A percentile compares a stretch with the other conserved stretches of the same genome.
phyloP scores from a whole-genome alignment of 2,113 vertebrate genomes.

The Lota lota region DNA sequence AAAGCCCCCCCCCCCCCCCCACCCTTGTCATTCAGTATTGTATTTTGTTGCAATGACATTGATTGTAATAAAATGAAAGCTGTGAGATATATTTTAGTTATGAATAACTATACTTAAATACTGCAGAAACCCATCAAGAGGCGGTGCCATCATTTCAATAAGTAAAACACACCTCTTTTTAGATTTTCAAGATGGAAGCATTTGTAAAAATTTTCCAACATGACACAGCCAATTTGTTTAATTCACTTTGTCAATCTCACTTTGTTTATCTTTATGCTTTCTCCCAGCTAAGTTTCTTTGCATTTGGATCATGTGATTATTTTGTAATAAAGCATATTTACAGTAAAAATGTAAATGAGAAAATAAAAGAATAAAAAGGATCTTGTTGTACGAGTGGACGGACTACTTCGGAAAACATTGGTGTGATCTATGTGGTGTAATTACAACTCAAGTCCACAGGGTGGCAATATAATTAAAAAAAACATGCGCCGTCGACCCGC shows the following conservation, averaged over 20 bases:
- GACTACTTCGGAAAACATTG: no score
- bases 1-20: no score
- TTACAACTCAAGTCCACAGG: no score
- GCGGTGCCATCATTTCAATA: background rate
- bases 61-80: background rate
- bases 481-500: no score
- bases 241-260: background rate
- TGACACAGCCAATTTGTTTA: background rate
- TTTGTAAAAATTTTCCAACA: background rate
- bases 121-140: background rate
- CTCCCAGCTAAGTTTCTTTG: background rate
- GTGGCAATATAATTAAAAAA: no score
- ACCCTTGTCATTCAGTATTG: background rate
- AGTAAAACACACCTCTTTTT: background rate
- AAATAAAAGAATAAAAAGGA: slow-evolving; percentile 4
- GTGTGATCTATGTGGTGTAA: no score
- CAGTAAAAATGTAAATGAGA: slow-evolving; percentile 59
- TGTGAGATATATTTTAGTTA: background rate
- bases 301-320: slow-evolving; percentile 66
- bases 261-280: background rate
- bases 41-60: background rate
- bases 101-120: background rate
- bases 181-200: background rate
- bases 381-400: no score
- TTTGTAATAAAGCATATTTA: slow-evolving; percentile 84